Evolutionary conservation across 2,797 vertebrate species (phyloP).

Genomic region (Scolopax rusticola): DNA sequence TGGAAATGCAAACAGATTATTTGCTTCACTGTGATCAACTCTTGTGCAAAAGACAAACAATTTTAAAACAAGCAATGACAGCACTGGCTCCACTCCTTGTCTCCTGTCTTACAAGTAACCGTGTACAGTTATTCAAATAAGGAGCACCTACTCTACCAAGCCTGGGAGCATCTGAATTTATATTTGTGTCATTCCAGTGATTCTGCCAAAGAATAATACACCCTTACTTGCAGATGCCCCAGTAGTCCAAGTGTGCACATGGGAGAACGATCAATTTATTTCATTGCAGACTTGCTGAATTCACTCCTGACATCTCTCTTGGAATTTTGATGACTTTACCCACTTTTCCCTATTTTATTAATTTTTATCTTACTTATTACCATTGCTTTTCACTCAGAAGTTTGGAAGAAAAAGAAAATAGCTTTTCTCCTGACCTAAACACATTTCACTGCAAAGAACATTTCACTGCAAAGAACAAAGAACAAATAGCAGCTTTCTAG

Average conservation of each 20-base stretch:
- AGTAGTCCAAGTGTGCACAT: not conserved
- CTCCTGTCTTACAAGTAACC: not conserved
- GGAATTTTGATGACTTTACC: not conserved
- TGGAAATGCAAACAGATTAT: not conserved
- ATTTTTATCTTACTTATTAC: not conserved
- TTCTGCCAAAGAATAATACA: not conserved
- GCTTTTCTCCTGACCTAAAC: not conserved
- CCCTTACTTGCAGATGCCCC: not conserved
- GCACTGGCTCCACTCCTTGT: not conserved
- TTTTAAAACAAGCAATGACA: not conserved
- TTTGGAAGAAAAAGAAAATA: not conserved
- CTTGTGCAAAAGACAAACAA: not conserved
- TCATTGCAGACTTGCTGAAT: not conserved
- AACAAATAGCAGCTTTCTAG: not conserved
- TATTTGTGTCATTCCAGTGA: not conserved
- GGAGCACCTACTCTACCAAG: not conserved
- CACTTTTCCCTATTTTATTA: not conserved
- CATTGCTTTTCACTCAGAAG: not conserved
- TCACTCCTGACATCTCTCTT: not conserved
- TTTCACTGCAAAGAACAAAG: not conserved
- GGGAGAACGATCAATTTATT: not conserved
- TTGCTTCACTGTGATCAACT: not conserved
- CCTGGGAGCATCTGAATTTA: not conserved
- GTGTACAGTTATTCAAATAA: not conserved
- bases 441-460: not conserved